Evolutionary conservation across 2,113 vertebrate species (phyloP).

Genomic region (Nestor notabilis): DNA sequence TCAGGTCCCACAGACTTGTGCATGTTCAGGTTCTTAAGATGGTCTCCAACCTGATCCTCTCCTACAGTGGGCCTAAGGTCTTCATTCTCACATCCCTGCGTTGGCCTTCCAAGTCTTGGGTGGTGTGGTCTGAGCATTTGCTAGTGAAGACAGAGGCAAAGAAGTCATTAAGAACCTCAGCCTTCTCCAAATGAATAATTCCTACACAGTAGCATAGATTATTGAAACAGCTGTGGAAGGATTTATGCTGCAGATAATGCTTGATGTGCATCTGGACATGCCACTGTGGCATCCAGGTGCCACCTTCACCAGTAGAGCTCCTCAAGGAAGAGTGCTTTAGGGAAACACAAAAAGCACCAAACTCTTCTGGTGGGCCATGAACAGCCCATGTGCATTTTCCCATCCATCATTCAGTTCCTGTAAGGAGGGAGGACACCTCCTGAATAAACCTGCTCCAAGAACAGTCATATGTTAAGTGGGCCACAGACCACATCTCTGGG

Average conservation of each 20-base stretch:
- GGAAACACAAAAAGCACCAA: rapidly evolving
- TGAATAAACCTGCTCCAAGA: not conserved
- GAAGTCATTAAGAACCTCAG: no score
- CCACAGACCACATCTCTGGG: not conserved
- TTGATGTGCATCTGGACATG: rapidly evolving
- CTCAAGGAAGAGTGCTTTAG: not conserved
- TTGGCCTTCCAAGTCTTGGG: no score
- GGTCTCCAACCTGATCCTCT: no score
- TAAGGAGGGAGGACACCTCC: not conserved
- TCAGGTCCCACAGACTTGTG: no score
- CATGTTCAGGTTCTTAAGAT: no score
- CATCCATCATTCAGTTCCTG: not conserved
- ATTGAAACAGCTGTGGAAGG: not conserved
- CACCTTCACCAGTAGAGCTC: not conserved
- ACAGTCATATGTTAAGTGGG: not conserved
- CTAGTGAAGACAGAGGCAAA: no score
- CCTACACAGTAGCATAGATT: not conserved
- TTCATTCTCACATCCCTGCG: no score
- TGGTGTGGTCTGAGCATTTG: no score
- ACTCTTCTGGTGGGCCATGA: not conserved
- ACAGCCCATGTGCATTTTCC: not conserved
- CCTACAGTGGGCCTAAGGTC: no score
- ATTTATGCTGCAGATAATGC: not conserved
- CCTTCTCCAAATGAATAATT: not conserved
- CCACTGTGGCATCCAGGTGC: not conserved